Evolutionary conservation across 2,113 vertebrate species (phyloP).

Genomic region (Coturnix japonica): DNA sequence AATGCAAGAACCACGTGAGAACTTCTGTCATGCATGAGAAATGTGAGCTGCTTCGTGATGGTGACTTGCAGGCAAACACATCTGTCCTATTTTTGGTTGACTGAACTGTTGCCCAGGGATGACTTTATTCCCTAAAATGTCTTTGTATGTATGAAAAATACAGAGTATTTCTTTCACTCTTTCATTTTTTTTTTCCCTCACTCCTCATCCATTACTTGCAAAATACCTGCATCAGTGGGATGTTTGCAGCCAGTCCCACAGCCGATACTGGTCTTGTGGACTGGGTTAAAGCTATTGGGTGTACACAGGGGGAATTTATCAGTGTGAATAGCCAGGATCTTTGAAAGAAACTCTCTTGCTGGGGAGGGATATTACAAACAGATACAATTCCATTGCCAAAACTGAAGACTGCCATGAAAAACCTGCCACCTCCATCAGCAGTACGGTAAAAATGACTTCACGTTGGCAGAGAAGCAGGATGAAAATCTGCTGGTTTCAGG

Average conservation of each 20-base stretch:
- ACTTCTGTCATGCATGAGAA: fast-evolving
- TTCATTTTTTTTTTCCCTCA: not conserved
- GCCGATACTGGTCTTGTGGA: not conserved
- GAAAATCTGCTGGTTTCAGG: not conserved
- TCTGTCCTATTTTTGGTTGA: not conserved
- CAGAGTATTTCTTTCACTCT: not conserved
- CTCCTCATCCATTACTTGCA: no score
- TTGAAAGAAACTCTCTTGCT: not conserved
- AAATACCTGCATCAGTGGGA: fast-evolving
- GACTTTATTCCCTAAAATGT: not conserved
- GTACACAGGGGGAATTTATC: not conserved
- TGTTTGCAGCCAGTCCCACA: not conserved
- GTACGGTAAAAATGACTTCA: not conserved
- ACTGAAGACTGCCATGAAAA: not conserved
- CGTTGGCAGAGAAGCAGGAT: not conserved
- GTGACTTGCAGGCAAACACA: not conserved
- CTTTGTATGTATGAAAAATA: not conserved
- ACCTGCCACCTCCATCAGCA: not conserved
- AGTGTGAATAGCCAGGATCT: not conserved
- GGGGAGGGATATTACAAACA: not conserved
- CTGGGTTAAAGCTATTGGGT: not conserved
- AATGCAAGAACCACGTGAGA: not conserved
- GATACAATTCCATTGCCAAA: not conserved
- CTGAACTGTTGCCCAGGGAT: not conserved
- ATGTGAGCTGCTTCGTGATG: fast-evolving